Percentiles rank a stretch among this genome's conserved stretches.
phyloP scores from a whole-genome alignment of 2,113 vertebrate species.

The Hepsetus odoe region DNA sequence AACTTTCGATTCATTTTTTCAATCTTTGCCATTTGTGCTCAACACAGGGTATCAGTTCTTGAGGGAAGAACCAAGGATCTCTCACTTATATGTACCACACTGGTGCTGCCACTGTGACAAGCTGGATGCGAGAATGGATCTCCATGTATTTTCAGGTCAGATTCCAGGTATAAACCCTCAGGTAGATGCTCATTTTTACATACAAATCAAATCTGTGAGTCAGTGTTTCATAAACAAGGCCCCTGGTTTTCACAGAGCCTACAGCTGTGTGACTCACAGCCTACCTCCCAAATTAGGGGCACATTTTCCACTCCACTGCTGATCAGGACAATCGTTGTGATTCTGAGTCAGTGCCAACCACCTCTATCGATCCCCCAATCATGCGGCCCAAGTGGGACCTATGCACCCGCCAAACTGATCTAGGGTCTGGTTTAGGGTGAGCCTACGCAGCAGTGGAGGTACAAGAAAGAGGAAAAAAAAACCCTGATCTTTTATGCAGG shows the following conservation, averaged over 20 bases:
- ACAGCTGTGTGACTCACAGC: not conserved
- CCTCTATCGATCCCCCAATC: constrained; percentile 21
- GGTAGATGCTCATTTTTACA: not conserved
- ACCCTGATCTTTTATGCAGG: too few relatives aligned
- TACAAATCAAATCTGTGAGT: not conserved
- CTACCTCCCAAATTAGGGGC: not conserved
- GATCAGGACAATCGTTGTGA: constrained; percentile 34
- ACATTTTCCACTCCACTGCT: constrained; percentile 36
- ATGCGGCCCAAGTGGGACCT: not conserved
- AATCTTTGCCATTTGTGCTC: too few relatives aligned
- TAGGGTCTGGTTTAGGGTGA: not conserved
- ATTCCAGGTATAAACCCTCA: not conserved
- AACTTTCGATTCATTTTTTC: too few relatives aligned
- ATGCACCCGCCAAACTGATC: not conserved
- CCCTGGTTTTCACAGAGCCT: not conserved
- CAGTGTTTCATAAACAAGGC: too few relatives aligned
- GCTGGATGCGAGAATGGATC: too few relatives aligned
- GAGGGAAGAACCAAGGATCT: too few relatives aligned
- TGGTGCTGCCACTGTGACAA: too few relatives aligned
- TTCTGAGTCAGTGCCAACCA: constrained; percentile 9
- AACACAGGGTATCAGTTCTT: too few relatives aligned
- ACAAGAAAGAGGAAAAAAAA: too few relatives aligned
- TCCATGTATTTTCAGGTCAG: not conserved
- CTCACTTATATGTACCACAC: too few relatives aligned
- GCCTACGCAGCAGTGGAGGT: not conserved